These are phyloP conservation scores for Danionella dracula DNA, from an alignment of 2,797 vertebrate genomes.

Conservation along the genomic window DNA sequence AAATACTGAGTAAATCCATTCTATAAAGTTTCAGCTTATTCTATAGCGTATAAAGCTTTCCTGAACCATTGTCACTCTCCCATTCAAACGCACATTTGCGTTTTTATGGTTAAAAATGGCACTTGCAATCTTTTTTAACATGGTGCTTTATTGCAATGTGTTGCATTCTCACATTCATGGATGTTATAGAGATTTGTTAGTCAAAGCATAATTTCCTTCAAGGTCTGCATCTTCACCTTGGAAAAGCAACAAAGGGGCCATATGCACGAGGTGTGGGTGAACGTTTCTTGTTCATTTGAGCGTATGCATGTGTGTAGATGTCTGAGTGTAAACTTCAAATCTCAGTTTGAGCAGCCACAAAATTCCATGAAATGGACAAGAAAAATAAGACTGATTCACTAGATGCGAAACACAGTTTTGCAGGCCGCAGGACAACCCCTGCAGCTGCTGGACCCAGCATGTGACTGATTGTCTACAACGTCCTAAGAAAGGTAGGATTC, in stretches of 20 bases:
- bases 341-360: constrained; percentile 66
- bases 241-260: constrained; percentile 68
- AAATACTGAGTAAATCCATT: no score
- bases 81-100: no score
- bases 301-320: constrained; percentile 15
- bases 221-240: constrained; percentile 72
- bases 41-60: no score
- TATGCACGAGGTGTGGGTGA: constrained; percentile 64
- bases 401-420: constrained; percentile 61
- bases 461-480: constrained; percentile 77
- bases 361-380: constrained; percentile 59
- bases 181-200: constrained; percentile 79
- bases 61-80: no score
- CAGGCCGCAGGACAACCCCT: constrained; percentile 62
- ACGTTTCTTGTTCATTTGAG: constrained; percentile 22
- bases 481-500: constrained; percentile 67
- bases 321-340: constrained; percentile 63
- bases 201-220: constrained; percentile 76
- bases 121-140: constrained; percentile 59
- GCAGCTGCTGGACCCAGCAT: constrained; percentile 67
- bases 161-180: constrained; percentile 83
- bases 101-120: background rate
- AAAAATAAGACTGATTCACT: constrained; percentile 68
- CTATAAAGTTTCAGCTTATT: no score
- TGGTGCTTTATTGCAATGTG: constrained; percentile 84